Evolutionary conservation across 2,888 invertebrate species (phyloP), one percentile per base, ranked within the genome.

Genomic region (Gastracanthus pulcherrimus): DNA sequence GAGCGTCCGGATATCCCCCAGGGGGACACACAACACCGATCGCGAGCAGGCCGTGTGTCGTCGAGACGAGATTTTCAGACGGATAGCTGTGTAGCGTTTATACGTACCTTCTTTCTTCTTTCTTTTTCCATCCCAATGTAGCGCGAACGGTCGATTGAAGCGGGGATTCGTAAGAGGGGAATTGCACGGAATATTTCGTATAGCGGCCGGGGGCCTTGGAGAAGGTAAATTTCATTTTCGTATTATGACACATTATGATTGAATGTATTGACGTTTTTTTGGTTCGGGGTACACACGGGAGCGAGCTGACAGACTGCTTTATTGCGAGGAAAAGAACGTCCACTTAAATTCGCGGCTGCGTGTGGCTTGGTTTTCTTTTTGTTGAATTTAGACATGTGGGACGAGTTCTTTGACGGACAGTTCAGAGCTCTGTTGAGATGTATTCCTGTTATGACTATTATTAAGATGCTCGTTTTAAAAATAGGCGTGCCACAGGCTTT

Each of bases 61-160:
- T 55, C 51, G 51, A 55, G 31, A 60, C 31, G 34, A 36, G 62
- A 34, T 62, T 62, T 62, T 62, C n/a, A 62, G 62, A 19, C 34
- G 51, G 51, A 55, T 55, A 55, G 26, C n/a, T n/a, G n/a, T 26
- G 23, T 55, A 7, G 55, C 16, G 16, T 6, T 48, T 19, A 19
- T 48, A 48, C n/a, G 19, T 48, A 3, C 16, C 6, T 48, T n/a
- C n/a, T 5, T n/a, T n/a, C 1, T n/a, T 45, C n/a, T n/a, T 45
- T 45, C 7, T 58, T 60, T 31, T 31, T 29, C 31, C 31, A 2
- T 6, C 45, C 7, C 13, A 11, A 3, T 6, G 45, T 11, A n/a
- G 41, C 13, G 13, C 45, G 13, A n/a, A n/a, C n/a, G 45, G 13
- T 45, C n/a, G 45, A 45, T 45, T 45, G 45, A 45, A 45, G n/a